Evolutionary conservation across 2,113 vertebrate species (phyloP).

Genomic region (Ovibos moschatus): DNA sequence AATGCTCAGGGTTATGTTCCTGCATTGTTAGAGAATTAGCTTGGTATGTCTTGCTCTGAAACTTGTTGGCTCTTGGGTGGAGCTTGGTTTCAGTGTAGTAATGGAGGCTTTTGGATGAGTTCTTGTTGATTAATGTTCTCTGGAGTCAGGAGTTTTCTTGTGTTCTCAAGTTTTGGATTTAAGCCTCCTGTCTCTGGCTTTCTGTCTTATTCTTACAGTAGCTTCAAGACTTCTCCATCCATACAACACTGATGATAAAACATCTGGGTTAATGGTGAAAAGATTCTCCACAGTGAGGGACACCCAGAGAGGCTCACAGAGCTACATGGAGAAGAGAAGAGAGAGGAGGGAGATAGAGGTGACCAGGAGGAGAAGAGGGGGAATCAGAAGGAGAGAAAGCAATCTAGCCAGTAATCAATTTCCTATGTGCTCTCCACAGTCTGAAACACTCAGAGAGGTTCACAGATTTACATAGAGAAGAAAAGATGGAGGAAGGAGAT

Average conservation of each 20-base stretch:
- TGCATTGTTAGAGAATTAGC: background rate
- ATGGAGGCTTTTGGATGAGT: background rate
- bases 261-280: background rate
- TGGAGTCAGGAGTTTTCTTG: background rate
- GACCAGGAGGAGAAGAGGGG: background rate
- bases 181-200: background rate
- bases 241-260: background rate
- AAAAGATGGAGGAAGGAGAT: background rate
- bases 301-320: background rate
- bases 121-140: background rate
- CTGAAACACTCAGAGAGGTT: background rate
- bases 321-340: background rate
- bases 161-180: background rate
- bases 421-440: background rate
- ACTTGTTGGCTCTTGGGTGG: background rate
- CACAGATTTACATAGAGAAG: background rate
- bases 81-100: background rate
- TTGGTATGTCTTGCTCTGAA: background rate
- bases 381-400: background rate
- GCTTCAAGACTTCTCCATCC: background rate
- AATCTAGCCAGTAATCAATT: background rate
- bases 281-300: background rate
- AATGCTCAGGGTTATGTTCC: background rate
- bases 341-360: background rate
- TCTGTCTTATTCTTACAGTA: background rate